Evolutionary conservation across 1,140 invertebrate genomes (phyloP).

Genomic region (Pomacea maculata): DNA sequence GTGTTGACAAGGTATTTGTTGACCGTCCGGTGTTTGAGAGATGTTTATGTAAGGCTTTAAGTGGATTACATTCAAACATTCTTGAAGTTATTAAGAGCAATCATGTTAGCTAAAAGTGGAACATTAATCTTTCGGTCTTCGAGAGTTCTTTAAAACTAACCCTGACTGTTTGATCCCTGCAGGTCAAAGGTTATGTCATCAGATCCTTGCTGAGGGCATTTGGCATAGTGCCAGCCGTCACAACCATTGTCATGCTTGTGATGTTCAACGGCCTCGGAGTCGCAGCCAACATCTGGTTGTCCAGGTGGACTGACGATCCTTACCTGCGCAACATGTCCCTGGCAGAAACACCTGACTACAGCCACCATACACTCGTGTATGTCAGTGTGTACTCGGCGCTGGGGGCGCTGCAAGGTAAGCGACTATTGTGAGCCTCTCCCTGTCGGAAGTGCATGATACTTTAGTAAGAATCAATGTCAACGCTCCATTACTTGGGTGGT

Average conservation of each 20-base stretch:
- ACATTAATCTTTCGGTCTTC: not conserved
- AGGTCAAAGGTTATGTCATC: conserved; percentile 88
- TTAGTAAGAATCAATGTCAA: not conserved
- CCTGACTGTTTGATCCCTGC: conserved; percentile 17
- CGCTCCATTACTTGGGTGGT: not conserved
- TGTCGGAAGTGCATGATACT: not conserved
- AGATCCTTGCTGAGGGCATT: conserved; percentile 88
- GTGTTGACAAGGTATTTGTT: no score
- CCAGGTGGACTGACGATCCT: conserved; percentile 31
- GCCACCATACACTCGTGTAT: conserved; percentile 17
- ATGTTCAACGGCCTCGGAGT: conserved; percentile 67
- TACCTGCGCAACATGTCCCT: conserved; percentile 21
- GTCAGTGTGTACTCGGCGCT: conserved; percentile 25
- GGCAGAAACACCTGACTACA: conserved; percentile 13
- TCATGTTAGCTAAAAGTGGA: no score
- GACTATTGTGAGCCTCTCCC: not conserved
- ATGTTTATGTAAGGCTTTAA: no score
- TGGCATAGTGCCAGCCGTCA: conserved; percentile 76
- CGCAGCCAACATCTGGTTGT: conserved; percentile 27
- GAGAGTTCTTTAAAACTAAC: not conserved
- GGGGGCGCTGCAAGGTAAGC: conserved; percentile 28
- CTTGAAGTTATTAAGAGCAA: no score
- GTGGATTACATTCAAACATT: no score
- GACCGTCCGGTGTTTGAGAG: no score
- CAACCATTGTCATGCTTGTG: conserved; percentile 82